Base-by-base conservation (phyloP, 2,888 invertebrate genomes). In the Scaeva pyrastri region DNA sequence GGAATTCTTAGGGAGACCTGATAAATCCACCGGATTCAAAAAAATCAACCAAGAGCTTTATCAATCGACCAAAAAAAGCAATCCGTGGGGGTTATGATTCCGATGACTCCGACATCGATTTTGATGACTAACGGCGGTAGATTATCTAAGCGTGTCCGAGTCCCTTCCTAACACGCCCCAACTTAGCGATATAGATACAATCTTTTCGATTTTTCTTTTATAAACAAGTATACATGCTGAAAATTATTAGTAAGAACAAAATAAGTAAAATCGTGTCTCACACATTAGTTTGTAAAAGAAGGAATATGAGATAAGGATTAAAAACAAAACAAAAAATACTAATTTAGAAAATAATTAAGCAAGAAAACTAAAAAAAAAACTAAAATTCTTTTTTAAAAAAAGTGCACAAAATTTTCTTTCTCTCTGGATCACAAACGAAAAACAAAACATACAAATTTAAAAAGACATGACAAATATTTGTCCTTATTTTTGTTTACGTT, bases 11-110 rank as follows among this genome's bases (percentile, higher is more conserved):
- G 90, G 96, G 96, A 0, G 96, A 96, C 90, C 91, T 96, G 2
- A 89, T 94, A 50, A 93, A 94, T 1, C 96, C 96, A 0, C 96
- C 96, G 0, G 94, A 94, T 68, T 92, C 93, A 11, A 93, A 91
- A 19, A 93, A 93, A 88, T 93, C 93, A 84, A 92, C 92, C 71
- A 93, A 93, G 83, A 88, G 91, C 16, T 90, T 93, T 2, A 92
- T 93, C 7, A 89, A 93, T 0, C 93, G 93, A 78, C 93, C 91
- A 90, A 94, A 94, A 91, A 94, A 93, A 88, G 94, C 94, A 0
- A 94, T 95, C 52, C 91, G 93, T 3, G 91, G 94, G 0, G 93
- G 93, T 0, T 90, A 91, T 31, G 93, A 93, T 55, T 93, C 94
- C 66, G 93, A 93, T 75, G 94, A 94, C 89, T 94, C 94, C 0